A percentile compares a stretch with the other conserved stretches of the same genome.
Evolutionary conservation across 2,888 invertebrate genomes (phyloP).

Genomic region (Eremobia ochroleuca): DNA sequence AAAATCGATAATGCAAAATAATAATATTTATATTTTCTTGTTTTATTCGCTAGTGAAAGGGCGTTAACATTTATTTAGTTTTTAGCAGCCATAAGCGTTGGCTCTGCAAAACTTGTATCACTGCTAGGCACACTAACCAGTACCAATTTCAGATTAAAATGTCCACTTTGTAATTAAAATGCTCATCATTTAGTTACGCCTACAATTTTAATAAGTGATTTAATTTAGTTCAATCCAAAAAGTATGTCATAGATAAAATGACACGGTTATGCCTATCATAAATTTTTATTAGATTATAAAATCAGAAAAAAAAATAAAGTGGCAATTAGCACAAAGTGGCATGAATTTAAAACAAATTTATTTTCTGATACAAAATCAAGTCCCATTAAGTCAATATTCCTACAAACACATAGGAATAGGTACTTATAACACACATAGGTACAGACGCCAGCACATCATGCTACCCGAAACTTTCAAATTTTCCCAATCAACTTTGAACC

Average conservation of each 20-base stretch:
- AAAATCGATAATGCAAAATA: too few relatives aligned
- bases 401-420: neutral
- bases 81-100: neutral
- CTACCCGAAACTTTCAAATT: too few relatives aligned
- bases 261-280: conserved; percentile 6
- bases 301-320: conserved; percentile 19
- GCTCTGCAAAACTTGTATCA: neutral
- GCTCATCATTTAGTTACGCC: neutral
- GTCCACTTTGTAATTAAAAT: conserved; percentile 10
- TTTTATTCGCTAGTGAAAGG: neutral
- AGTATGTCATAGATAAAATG: neutral
- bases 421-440: neutral
- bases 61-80: neutral
- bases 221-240: conserved; percentile 9
- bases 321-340: neutral
- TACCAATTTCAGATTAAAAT: neutral
- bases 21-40: too few relatives aligned
- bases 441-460: too few relatives aligned
- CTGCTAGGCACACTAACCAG: neutral
- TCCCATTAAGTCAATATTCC: neutral
- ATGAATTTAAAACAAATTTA: conserved; percentile 4
- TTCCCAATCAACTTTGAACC: too few relatives aligned
- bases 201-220: neutral
- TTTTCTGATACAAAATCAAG: conserved; percentile 1
- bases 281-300: conserved; percentile 23